phyloP scores from a whole-genome alignment of 2,888 invertebrate species.

The Glyphotaelius pellucidus region DNA sequence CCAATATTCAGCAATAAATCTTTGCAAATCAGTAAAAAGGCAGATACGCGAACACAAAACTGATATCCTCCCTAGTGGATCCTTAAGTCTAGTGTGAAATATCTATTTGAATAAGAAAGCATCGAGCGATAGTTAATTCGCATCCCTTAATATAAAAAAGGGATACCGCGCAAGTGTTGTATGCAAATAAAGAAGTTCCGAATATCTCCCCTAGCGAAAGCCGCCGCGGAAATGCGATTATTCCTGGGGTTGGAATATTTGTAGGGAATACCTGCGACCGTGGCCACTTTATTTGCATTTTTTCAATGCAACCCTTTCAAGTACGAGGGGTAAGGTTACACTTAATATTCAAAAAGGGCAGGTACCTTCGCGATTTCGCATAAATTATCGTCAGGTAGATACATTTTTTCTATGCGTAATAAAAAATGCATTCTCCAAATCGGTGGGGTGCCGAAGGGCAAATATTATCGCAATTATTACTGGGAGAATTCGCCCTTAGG shows the following conservation, averaged over 20 bases:
- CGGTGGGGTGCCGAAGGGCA: conserved; percentile 62
- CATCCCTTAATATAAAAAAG: conserved; percentile 61
- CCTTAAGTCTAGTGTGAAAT: conserved; percentile 65
- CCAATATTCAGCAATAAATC: conserved; percentile 64
- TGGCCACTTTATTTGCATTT: conserved; percentile 79
- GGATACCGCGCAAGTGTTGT: conserved; percentile 64
- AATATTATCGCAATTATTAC: conserved; percentile 59
- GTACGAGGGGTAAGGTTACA: conserved; percentile 79
- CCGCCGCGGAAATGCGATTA: conserved; percentile 42
- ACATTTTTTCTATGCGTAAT: conserved; percentile 68
- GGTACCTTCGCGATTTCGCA: conserved; percentile 79
- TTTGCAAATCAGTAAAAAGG: conserved; percentile 66
- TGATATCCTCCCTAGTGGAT: conserved; percentile 64
- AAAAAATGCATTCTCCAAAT: conserved; percentile 61
- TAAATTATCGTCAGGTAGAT: conserved; percentile 80
- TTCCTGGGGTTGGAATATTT: conserved; percentile 60
- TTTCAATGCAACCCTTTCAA: conserved; percentile 75
- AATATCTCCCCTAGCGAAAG: conserved; percentile 36
- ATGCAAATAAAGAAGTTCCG: conserved; percentile 65
- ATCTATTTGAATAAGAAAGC: conserved; percentile 66
- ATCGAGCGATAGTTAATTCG: conserved; percentile 61
- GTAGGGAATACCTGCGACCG: conserved; percentile 63
- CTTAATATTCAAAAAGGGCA: conserved; percentile 79
- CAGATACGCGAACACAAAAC: conserved; percentile 62
- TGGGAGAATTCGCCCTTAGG: conserved; percentile 61